Percentiles rank a stretch among this genome's conserved stretches.
These are phyloP conservation scores for Cerastis leucographa DNA, from an alignment of 2,888 invertebrate genomes.

Conservation along the genomic window DNA sequence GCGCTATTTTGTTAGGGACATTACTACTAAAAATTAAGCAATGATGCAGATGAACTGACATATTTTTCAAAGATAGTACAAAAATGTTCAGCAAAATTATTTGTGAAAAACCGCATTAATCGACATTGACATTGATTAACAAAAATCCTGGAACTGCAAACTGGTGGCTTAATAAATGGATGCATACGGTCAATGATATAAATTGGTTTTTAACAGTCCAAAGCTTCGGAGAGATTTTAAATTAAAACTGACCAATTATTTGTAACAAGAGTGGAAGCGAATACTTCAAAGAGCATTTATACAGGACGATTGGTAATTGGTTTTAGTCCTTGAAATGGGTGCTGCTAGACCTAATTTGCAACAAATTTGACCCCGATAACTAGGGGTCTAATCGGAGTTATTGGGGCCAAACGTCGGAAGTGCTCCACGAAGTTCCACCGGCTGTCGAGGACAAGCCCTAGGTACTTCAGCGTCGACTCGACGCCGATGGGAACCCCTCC, in stretches of 20 bases:
- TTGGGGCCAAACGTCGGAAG: too few relatives aligned
- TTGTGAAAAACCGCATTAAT: not conserved
- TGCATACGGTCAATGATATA: not conserved
- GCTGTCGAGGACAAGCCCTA: too few relatives aligned
- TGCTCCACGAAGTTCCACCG: too few relatives aligned
- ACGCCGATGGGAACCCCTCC: too few relatives aligned
- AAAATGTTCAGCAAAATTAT: not conserved
- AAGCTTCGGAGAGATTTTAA: not conserved
- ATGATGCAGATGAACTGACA: constrained; percentile 52
- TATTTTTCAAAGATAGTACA: not conserved
- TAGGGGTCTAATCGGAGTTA: too few relatives aligned
- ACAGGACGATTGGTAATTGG: too few relatives aligned
- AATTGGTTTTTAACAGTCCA: not conserved
- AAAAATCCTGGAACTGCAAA: not conserved
- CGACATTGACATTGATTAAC: not conserved
- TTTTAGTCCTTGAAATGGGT: too few relatives aligned
- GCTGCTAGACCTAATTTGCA: too few relatives aligned
- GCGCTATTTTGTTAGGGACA: constrained; percentile 29
- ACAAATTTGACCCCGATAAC: too few relatives aligned
- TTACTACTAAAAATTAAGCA: constrained; percentile 7
- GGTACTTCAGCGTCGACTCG: too few relatives aligned
- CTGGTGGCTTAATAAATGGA: not conserved
- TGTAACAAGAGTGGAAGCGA: not conserved
- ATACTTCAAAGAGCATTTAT: not conserved
- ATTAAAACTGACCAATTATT: not conserved